Evolutionary conservation across 2,888 invertebrate species (phyloP), one percentile per base, ranked within the genome.

Genomic region (Lasiommata megera): DNA sequence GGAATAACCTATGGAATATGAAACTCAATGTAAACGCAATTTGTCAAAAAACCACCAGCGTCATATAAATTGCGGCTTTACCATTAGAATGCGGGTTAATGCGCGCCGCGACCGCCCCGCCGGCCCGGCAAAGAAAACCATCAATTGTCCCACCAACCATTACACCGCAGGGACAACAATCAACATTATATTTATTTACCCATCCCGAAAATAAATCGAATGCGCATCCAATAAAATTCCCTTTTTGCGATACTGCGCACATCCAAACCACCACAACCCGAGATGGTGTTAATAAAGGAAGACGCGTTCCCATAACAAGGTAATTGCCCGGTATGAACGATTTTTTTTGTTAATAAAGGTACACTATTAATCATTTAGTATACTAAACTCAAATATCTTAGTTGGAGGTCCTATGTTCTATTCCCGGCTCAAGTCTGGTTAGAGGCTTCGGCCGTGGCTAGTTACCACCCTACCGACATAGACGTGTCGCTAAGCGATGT

Each of bases 201-300:
- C 43, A 36, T 37, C 51, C 46, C 56, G 38, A 54, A 52, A 56
- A 59, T 56, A 63, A 65, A 61, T 61, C 60, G 60, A 56, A 50
- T 46, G 23, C 48, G 61, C 58, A 58, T 58, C 65, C 54, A 60
- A 66, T 64, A 67, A 68, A 70, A 68, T 63, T 58, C 56, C 55
- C 61, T 70, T 70, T 70, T 70, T 69, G 62, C 63, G 54, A 51
- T 59, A 43, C 55, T 50, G 34, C 47, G 57, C 56, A 14, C 64
- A 59, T 63, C 66, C 63, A 64, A 68, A 67, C 64, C 68, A 66
- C 61, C 61, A 65, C 62, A 11, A 11, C 3, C 9, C 7, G 1
- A 11, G 34, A 34, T 11, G 34, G 1, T 11, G 9, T 34, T 11
- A 3, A 31, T 7, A 34, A 34, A 11, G 3, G 11, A 11, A 34